A percentile compares a stretch with the other conserved stretches of the same genome.
Conservation (phyloP, 2,113 vertebrate genomes). For the Plecotus auritus region DNA sequence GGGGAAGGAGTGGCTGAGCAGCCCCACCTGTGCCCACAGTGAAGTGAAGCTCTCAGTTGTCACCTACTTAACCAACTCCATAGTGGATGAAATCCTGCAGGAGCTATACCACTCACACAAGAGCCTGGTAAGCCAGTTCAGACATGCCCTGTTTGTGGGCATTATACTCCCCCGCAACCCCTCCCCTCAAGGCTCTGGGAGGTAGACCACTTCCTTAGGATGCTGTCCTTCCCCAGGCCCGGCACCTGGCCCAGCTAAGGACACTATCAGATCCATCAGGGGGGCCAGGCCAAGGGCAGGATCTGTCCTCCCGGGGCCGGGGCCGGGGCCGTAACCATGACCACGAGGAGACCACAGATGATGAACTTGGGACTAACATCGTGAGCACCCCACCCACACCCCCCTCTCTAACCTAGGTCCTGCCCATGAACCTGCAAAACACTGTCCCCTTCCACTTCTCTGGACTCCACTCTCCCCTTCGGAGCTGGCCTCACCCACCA, state of each 20-base stretch:
- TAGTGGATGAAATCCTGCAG: conserved; percentile 91
- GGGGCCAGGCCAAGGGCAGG: conserved; percentile 49
- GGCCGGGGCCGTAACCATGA: conserved; percentile 65
- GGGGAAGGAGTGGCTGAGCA: background rate
- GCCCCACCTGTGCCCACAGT: conserved; percentile 71
- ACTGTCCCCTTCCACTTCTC: background rate
- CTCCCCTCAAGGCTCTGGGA: background rate
- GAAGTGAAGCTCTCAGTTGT: conserved; percentile 92
- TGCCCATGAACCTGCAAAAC: background rate
- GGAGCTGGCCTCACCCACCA: background rate
- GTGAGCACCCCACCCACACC: conserved; percentile 37
- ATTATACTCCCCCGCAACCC: background rate
- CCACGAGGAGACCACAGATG: conserved; percentile 72
- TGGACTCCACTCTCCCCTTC: background rate
- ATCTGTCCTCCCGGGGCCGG: conserved; percentile 59
- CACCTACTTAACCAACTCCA: conserved; percentile 92
- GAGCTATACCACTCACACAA: conserved; percentile 91
- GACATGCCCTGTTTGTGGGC: background rate
- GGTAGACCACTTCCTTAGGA: background rate
- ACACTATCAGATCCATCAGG: conserved; percentile 68
- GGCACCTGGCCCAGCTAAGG: conserved; percentile 72
- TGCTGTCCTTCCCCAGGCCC: conserved; percentile 55
- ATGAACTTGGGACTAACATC: conserved; percentile 76
- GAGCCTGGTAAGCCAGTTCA: conserved; percentile 83
- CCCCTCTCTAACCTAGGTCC: background rate